Evolutionary conservation across 2,888 invertebrate species (phyloP).

Genomic region (Eledona agricola): DNA sequence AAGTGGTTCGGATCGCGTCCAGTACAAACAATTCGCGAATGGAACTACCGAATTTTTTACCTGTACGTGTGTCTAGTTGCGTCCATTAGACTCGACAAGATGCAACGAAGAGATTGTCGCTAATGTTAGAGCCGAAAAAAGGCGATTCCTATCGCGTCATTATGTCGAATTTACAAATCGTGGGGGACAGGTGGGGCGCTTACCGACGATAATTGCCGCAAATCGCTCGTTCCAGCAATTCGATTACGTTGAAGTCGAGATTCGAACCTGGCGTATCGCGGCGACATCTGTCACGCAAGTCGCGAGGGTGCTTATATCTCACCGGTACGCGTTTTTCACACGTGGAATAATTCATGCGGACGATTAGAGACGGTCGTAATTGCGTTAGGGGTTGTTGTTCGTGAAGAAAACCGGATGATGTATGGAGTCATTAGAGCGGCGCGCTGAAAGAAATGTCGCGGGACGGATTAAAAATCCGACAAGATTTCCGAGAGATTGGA

Average conservation of each 20-base stretch:
- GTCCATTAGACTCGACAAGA: no score
- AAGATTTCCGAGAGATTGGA: conserved; percentile 38
- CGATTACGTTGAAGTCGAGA: conserved; percentile 49
- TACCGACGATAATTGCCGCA: conserved; percentile 45
- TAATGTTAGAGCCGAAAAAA: conserved; percentile 5
- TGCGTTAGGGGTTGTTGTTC: conserved; percentile 45
- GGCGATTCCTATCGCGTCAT: conserved; percentile 23
- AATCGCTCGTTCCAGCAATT: conserved; percentile 48
- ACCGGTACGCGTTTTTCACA: conserved; percentile 57
- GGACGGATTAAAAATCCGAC: conserved; percentile 42
- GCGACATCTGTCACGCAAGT: conserved; percentile 59
- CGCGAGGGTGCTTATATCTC: conserved; percentile 44
- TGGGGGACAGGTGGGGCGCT: conserved; percentile 22
- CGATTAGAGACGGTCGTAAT: conserved; percentile 58
- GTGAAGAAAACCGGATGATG: conserved; percentile 26
- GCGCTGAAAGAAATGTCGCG: conserved; percentile 24
- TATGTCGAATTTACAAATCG: conserved; percentile 10
- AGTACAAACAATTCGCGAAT: no score
- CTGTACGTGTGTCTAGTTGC: no score
- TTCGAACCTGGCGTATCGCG: conserved; percentile 52
- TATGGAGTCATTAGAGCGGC: conserved; percentile 34
- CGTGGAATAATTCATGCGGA: conserved; percentile 58
- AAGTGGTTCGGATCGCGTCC: no score
- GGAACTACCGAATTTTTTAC: no score
- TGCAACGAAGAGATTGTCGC: no score